These are phyloP conservation scores for Electrophaes corylata DNA, from an alignment of 2,888 invertebrate genomes.

Conservation along the genomic window DNA sequence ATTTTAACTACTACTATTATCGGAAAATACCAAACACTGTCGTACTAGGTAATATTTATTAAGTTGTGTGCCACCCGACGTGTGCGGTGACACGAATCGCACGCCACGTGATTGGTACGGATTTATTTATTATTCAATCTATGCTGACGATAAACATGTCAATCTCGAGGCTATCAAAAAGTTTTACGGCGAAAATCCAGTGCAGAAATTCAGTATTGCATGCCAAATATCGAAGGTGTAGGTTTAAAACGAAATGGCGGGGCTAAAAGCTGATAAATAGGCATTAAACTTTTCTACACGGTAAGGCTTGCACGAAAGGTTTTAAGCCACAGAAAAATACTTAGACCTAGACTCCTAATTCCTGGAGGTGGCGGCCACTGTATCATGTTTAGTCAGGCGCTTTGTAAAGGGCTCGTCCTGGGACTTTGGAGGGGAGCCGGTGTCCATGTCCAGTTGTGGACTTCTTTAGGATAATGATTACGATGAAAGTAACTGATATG, in stretches of 20 bases:
- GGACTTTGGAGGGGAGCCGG: too few species aligned
- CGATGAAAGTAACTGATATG: too few species aligned
- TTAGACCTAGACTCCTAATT: not conserved
- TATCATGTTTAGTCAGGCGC: too few species aligned
- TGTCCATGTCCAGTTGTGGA: too few species aligned
- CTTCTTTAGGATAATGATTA: too few species aligned
- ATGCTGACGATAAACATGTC: conserved; percentile 30
- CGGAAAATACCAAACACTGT: not conserved
- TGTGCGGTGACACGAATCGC: conserved; percentile 29
- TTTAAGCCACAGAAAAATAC: not conserved
- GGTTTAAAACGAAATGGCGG: conserved; percentile 16
- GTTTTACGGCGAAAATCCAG: conserved; percentile 27
- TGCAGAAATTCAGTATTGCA: conserved; percentile 12
- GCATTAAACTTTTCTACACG: conserved; percentile 3
- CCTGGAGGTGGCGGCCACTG: not conserved
- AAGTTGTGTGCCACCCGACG: conserved; percentile 10
- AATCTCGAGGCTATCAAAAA: conserved; percentile 25
- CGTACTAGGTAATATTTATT: conserved; percentile 8
- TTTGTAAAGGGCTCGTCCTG: too few species aligned
- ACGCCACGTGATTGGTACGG: conserved; percentile 25
- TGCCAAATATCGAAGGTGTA: conserved; percentile 11
- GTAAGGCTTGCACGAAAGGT: not conserved
- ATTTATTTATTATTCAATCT: conserved; percentile 34
- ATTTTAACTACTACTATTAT: too few species aligned
- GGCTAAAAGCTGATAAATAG: conserved; percentile 3